Conservation (phyloP, 2,888 invertebrate genomes). For the Volucella zonaria region DNA sequence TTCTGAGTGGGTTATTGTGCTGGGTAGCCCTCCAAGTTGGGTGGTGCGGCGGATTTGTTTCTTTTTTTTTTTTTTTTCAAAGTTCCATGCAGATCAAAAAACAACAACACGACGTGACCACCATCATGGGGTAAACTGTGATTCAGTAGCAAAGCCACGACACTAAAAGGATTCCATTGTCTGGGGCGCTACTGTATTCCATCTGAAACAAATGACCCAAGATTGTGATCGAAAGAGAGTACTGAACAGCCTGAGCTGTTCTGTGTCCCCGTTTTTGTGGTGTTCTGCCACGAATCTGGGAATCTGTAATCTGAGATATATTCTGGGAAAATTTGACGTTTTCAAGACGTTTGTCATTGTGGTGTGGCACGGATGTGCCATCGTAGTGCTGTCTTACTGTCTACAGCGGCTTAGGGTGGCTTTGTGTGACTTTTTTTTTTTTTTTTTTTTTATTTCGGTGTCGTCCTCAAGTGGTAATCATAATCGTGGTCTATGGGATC, state of each 20-base stretch:
- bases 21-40: slow-evolving; percentile 31
- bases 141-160: slow-evolving; percentile 70
- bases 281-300: slow-evolving; percentile 20
- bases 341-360: slow-evolving; percentile 74
- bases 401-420: slow-evolving; percentile 23
- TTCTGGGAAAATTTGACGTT: slow-evolving; percentile 74
- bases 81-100: slow-evolving; percentile 68
- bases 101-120: slow-evolving; percentile 67
- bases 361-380: slow-evolving; percentile 36
- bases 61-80: slow-evolving; percentile 2
- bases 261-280: background rate
- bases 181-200: slow-evolving; percentile 65
- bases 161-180: slow-evolving; percentile 77
- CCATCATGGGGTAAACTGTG: slow-evolving; percentile 51
- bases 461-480: slow-evolving; percentile 45
- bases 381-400: background rate
- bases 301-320: slow-evolving; percentile 75
- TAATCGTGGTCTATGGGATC: slow-evolving; percentile 70
- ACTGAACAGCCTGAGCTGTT: background rate
- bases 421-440: slow-evolving; percentile 62
- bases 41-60: slow-evolving; percentile 48
- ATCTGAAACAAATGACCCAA: slow-evolving; percentile 72
- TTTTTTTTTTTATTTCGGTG: slow-evolving; percentile 44
- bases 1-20: slow-evolving; percentile 72
- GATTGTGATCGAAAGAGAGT: slow-evolving; percentile 64